Evolutionary conservation across 2,113 vertebrate species (phyloP).

Genomic region (Oxygymnocypris stewartii): DNA sequence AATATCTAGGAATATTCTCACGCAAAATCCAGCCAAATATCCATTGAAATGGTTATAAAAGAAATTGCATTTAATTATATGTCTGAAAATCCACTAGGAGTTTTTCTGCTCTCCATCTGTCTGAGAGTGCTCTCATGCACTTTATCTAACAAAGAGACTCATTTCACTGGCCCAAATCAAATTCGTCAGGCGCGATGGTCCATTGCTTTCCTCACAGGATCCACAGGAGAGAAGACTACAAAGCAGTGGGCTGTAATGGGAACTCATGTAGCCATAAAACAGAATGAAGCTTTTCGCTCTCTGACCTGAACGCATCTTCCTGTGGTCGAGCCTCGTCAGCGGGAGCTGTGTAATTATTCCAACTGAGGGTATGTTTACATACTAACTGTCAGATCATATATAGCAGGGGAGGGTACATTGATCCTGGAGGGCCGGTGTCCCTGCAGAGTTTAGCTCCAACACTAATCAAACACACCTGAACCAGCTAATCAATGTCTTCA

Average conservation of each 20-base stretch:
- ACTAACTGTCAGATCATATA: constrained; percentile 6
- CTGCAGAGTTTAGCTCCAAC: too few species aligned
- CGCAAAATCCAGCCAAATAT: not conserved
- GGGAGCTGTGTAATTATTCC: constrained; percentile 17
- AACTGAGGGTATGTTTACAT: not conserved
- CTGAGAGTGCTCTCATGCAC: constrained; percentile 29
- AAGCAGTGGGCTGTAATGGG: constrained; percentile 25
- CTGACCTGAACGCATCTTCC: constrained; percentile 28
- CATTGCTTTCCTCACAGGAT: constrained; percentile 30
- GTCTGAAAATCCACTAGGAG: constrained; percentile 33
- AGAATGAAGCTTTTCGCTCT: constrained; percentile 16
- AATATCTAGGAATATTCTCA: not conserved
- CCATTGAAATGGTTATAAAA: constrained; percentile 12
- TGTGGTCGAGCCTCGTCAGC: not conserved
- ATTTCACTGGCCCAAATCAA: constrained; percentile 40
- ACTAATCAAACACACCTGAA: too few species aligned
- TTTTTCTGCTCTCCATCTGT: constrained; percentile 28
- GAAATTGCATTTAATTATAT: constrained; percentile 22
- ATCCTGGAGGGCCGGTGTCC: too few species aligned
- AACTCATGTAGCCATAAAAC: constrained; percentile 42
- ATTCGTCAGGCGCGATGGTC: constrained; percentile 37
- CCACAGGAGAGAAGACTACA: constrained; percentile 25
- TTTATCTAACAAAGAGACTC: constrained; percentile 38
- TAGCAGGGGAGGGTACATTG: not conserved
- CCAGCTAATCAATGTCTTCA: too few species aligned